A percentile compares a stretch with the other conserved stretches of the same genome.
Conservation (phyloP, 2,797 vertebrate genomes). For the Erpetoichthys calabaricus region DNA sequence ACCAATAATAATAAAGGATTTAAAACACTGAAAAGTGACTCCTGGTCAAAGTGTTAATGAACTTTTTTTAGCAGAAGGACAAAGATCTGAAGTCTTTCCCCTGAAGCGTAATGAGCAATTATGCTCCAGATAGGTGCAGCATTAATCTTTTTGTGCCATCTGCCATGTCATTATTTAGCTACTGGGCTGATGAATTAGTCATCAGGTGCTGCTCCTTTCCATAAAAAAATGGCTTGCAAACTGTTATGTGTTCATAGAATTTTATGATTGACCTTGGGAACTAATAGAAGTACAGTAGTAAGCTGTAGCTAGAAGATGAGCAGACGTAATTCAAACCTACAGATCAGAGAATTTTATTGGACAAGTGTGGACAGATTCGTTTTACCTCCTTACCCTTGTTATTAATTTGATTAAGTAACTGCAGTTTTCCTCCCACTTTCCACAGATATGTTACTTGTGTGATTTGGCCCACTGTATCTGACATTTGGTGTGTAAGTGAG, state of each 20-base stretch:
- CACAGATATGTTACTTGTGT: no score
- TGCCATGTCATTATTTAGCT: conserved; percentile 20
- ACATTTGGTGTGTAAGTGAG: no score
- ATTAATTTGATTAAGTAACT: no score
- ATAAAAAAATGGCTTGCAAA: background rate
- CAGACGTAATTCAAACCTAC: conserved; percentile 24
- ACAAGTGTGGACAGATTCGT: no score
- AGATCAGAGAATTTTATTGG: background rate
- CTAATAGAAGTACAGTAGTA: background rate
- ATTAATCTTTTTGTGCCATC: conserved; percentile 24
- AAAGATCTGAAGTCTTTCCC: conserved; percentile 16
- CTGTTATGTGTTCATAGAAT: background rate
- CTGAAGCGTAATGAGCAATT: conserved; percentile 24
- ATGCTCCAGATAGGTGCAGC: conserved; percentile 20
- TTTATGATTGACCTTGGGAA: conserved; percentile 5
- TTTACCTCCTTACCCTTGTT: no score
- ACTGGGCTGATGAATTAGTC: conserved; percentile 19
- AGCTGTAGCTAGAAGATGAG: background rate
- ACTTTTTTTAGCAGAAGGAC: conserved; percentile 20
- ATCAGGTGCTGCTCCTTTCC: conserved; percentile 20
- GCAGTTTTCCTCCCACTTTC: no score
- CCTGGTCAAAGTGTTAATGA: conserved; percentile 16
- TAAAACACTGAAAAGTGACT: no score
- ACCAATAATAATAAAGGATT: no score
- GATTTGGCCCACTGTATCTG: no score